Evolutionary conservation across 2,888 invertebrate genomes (phyloP).

Genomic region (Euspilapteryx auroguttella): DNA sequence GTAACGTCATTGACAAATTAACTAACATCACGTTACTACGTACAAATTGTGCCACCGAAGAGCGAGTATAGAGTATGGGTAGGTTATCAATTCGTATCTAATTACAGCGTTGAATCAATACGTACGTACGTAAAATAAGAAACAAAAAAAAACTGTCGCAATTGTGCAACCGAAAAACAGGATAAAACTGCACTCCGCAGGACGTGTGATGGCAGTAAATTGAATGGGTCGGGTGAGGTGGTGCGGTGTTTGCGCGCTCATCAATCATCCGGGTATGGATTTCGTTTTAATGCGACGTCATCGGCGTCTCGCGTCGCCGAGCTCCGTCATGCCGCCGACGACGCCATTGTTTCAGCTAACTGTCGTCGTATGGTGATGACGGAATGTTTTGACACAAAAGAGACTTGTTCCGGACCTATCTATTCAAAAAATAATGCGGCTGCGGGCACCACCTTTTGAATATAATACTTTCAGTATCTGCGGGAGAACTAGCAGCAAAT

Average conservation of each 20-base stretch:
- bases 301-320: constrained; percentile 44
- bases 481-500: too few species aligned
- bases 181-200: constrained; percentile 16
- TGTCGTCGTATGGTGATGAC: constrained; percentile 8
- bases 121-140: too few species aligned
- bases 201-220: constrained; percentile 35
- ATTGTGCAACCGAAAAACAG: constrained; percentile 2
- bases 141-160: background rate
- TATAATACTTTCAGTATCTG: too few species aligned
- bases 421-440: too few species aligned
- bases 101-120: too few species aligned
- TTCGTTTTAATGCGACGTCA: constrained; percentile 58
- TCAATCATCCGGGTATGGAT: constrained; percentile 56
- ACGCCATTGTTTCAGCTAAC: constrained; percentile 20
- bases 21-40: too few species aligned
- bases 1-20: too few species aligned
- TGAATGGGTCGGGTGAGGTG: constrained; percentile 32
- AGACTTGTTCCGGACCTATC: too few species aligned
- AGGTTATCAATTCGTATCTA: too few species aligned
- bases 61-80: too few species aligned
- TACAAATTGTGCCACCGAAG: too few species aligned
- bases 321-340: constrained; percentile 17
- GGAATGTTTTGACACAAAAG: constrained; percentile 13
- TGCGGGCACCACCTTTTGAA: too few species aligned
- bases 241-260: constrained; percentile 44